Evolutionary conservation across 2,888 invertebrate species (phyloP).

Genomic region (Dicranocentrus wangi): DNA sequence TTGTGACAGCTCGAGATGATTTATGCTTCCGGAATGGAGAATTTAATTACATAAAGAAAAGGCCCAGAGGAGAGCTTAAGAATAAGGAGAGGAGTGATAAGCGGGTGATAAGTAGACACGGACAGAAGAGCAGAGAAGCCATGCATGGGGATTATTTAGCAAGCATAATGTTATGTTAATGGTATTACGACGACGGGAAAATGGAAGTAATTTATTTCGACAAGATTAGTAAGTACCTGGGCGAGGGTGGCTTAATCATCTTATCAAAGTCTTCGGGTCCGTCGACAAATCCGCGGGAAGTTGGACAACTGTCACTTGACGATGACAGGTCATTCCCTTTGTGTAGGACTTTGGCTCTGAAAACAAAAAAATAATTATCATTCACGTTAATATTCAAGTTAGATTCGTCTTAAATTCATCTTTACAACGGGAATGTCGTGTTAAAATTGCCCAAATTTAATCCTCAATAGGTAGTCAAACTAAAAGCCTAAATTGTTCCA

Average conservation of each 20-base stretch:
- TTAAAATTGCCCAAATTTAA: too few species aligned
- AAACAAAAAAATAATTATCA: slow-evolving; percentile 35
- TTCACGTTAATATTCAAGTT: too few species aligned
- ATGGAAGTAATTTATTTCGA: too few species aligned
- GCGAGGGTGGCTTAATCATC: slow-evolving; percentile 71
- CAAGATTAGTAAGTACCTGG: slow-evolving; percentile 65
- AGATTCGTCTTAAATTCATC: not conserved
- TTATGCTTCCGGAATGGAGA: slow-evolving; percentile 49
- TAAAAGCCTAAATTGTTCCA: too few species aligned
- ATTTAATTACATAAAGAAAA: slow-evolving; percentile 48
- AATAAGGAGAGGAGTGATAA: slow-evolving; percentile 14
- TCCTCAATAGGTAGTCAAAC: too few species aligned
- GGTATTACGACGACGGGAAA: too few species aligned
- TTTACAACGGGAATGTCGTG: too few species aligned
- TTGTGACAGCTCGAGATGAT: slow-evolving; percentile 46
- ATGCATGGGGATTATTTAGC: not conserved
- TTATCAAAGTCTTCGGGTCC: slow-evolving; percentile 70
- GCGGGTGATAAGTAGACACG: not conserved
- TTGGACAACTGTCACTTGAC: slow-evolving; percentile 70
- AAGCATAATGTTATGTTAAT: too few species aligned
- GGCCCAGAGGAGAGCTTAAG: slow-evolving; percentile 7
- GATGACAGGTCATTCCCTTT: slow-evolving; percentile 71
- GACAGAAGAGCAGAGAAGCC: not conserved
- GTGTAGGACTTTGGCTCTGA: slow-evolving; percentile 70
- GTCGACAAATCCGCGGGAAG: slow-evolving; percentile 68